Evolutionary conservation across 2,797 vertebrate species (phyloP), one percentile per base, ranked within the genome.

Genomic region (Macrochelys suwanniensis): DNA sequence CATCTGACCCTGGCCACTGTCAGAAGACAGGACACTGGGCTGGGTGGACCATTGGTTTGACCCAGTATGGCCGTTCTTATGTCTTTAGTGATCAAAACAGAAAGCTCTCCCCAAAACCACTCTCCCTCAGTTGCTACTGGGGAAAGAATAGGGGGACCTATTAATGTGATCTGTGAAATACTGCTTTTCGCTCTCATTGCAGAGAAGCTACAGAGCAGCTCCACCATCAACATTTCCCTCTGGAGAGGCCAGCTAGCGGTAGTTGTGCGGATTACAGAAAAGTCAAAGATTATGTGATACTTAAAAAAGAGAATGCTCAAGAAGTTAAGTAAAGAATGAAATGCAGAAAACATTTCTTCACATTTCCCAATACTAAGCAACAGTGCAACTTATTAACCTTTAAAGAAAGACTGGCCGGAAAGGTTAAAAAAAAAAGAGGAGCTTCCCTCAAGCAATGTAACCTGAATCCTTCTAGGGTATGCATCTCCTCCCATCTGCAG

Each of bases 371-470:
- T 54, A 74, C 33, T 79, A 87, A 90, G 89, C n/a, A 89, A 59
- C 15, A 49, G 49, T 84, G 80, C 76, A 82, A 86, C 49, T 77
- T 51, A 53, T 15, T 26, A 45, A 26, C 33, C 84, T 84, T 23
- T 1, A 90, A 78, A 8, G 2, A 54, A 59, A 92, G 49, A 92
- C 59, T 47, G 51, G 68, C 49, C 80, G 81, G 47, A 82, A 6
- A 88, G 11, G 80, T 83, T 80, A 92, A 89, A 93, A 11, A 94
- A 68, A 42, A 37, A 84, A 33, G 47, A 80, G 76, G 50, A 13
- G 77, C 82, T 82, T 96, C 42, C 93, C 85, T 47, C 51, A 85
- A 92, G 54, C 92, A 85, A 45, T 57, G 51, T 50, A 85, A n/a
- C 33, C 42, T 59, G 31, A 89, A 65, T 23, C 88, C 71, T 86